Evolutionary conservation across 2,113 vertebrate genomes (phyloP).

Genomic region (Paralichthys olivaceus): DNA sequence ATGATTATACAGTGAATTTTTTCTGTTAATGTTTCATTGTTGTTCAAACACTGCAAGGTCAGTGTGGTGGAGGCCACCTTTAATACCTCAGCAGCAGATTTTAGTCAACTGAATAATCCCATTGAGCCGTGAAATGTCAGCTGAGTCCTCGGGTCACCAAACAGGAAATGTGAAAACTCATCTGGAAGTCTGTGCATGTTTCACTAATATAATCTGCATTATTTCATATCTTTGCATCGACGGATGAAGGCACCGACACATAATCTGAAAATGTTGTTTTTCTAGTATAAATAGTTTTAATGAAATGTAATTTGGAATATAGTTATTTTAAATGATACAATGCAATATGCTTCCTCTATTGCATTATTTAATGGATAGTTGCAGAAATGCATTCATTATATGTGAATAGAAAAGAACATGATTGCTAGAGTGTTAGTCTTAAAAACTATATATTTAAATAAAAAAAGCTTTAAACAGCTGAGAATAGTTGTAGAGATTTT

Average conservation of each 20-base stretch:
- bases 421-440: neutral
- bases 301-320: neutral
- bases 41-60: neutral
- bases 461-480: neutral
- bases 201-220: neutral
- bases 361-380: too few species aligned
- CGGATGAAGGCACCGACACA: neutral
- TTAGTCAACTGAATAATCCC: neutral
- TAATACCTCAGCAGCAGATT: slow-evolving; percentile 2
- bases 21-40: neutral
- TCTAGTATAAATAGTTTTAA: too few species aligned
- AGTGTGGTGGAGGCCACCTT: slow-evolving; percentile 1
- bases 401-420: neutral
- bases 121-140: slow-evolving; percentile 10
- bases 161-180: neutral
- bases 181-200: neutral
- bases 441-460: too few species aligned
- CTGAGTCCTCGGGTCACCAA: neutral
- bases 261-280: neutral
- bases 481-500: neutral
- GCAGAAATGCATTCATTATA: neutral
- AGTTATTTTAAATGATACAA: neutral
- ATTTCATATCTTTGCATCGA: neutral
- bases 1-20: too few species aligned
- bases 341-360: neutral